These are phyloP conservation scores for Penaeus monodon DNA, from an alignment of 2,888 invertebrate genomes.

Conservation along the genomic window DNA sequence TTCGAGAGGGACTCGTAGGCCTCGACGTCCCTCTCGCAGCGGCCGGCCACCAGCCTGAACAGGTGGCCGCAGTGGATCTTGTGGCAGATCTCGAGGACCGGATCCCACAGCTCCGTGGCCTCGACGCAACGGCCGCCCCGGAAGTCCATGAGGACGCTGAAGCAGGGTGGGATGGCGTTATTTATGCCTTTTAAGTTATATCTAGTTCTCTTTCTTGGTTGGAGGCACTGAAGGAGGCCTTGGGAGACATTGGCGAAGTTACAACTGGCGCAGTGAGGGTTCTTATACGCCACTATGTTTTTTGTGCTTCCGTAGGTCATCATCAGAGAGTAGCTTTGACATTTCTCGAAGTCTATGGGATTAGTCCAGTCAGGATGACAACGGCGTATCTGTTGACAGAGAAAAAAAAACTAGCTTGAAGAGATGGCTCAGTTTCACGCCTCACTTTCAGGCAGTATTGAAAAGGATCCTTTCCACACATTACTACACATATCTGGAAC, in stretches of 20 bases:
- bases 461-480: too few species aligned
- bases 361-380: constrained; percentile 63
- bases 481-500: too few species aligned
- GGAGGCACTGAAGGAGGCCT: background rate
- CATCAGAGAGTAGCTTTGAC: constrained; percentile 62
- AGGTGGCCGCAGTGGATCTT: constrained; percentile 59
- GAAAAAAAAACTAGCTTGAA: background rate
- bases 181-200: constrained; percentile 2
- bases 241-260: constrained; percentile 64
- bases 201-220: background rate
- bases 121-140: constrained; percentile 36
- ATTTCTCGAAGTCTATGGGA: constrained; percentile 58
- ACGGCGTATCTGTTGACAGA: constrained; percentile 41
- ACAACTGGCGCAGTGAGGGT: constrained; percentile 68
- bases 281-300: constrained; percentile 66
- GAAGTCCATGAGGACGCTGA: constrained; percentile 65
- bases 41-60: constrained; percentile 59
- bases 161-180: constrained; percentile 14
- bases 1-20: constrained; percentile 11
- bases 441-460: background rate
- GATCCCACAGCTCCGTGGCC: constrained; percentile 67
- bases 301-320: background rate
- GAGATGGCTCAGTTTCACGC: constrained; percentile 3
- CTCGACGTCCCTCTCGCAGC: constrained; percentile 38
- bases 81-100: constrained; percentile 61